A percentile compares a stretch with the other conserved stretches of the same genome.
Conservation (phyloP, 1,140 invertebrate species). For the Notospermus geniculatus region DNA sequence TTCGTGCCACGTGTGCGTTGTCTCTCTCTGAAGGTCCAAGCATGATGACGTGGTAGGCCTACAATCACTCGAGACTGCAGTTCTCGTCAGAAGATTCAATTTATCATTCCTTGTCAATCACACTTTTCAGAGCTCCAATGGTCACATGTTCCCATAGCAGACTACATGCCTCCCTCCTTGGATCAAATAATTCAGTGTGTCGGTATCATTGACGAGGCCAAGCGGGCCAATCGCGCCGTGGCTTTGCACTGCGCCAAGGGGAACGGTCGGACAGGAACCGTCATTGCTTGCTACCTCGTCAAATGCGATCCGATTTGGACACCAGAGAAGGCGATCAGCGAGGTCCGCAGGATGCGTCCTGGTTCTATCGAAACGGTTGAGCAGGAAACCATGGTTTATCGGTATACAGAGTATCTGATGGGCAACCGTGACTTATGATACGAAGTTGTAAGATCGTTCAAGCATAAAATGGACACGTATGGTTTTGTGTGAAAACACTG, state of each 20-base stretch:
- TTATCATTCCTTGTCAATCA: background rate
- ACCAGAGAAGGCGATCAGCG: slow-evolving; percentile 64
- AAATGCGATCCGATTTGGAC: slow-evolving; percentile 60
- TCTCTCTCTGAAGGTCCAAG: no score
- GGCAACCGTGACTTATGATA: no score
- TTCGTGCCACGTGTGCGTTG: no score
- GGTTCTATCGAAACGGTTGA: slow-evolving; percentile 68
- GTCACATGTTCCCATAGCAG: slow-evolving; percentile 64
- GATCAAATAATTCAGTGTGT: slow-evolving; percentile 69
- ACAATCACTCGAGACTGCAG: no score
- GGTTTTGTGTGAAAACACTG: no score
- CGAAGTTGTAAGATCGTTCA: no score
- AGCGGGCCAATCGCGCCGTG: slow-evolving; percentile 53
- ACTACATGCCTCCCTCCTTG: slow-evolving; percentile 66
- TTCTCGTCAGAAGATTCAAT: background rate
- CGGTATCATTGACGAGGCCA: slow-evolving; percentile 59
- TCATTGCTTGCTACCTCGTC: slow-evolving; percentile 70
- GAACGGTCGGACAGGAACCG: slow-evolving; percentile 66
- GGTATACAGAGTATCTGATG: slow-evolving; percentile 62
- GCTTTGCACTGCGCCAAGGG: slow-evolving; percentile 71
- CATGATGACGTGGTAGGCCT: background rate
- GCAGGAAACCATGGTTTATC: slow-evolving; percentile 65
- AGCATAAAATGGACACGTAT: no score
- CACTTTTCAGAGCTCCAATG: slow-evolving; percentile 51
- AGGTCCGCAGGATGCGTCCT: slow-evolving; percentile 63